Evolutionary conservation across 2,888 invertebrate genomes (phyloP).

Genomic region (Microctonus aethiopoides): DNA sequence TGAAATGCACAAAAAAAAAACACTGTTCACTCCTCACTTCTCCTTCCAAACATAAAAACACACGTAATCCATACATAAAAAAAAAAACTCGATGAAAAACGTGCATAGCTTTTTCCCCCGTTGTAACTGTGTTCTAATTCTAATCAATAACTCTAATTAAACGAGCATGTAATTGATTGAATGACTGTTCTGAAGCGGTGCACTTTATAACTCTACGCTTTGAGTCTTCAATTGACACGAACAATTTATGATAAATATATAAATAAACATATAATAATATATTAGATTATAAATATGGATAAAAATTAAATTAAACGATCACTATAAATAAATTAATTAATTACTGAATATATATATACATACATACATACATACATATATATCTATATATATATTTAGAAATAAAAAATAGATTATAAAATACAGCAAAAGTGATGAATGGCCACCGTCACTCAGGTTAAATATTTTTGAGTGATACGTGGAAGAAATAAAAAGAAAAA

Average conservation of each 20-base stretch:
- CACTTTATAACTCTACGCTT: neutral
- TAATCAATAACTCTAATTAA: too few relatives aligned
- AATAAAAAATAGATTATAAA: conserved; percentile 19
- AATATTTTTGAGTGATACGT: neutral
- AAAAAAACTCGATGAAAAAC: neutral
- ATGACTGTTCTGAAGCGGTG: neutral
- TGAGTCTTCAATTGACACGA: neutral
- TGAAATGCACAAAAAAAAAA: neutral
- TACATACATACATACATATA: too few relatives aligned
- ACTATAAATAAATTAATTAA: too few relatives aligned
- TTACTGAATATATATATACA: too few relatives aligned
- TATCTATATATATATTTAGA: conserved; percentile 6
- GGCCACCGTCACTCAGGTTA: neutral
- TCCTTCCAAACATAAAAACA: neutral
- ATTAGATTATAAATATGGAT: conserved; percentile 31
- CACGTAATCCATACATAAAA: neutral
- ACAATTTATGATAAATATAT: neutral
- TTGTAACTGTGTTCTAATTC: conserved; percentile 5
- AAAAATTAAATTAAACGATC: conserved; percentile 25
- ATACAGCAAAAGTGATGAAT: conserved; percentile 8
- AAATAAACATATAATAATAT: neutral
- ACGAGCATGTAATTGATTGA: neutral
- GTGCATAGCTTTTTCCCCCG: conserved; percentile 17
- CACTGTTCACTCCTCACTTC: neutral
- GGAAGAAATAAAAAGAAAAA: neutral